phyloP scores from a whole-genome alignment of 2,113 vertebrate genomes.

The Aptenodytes forsteri region DNA sequence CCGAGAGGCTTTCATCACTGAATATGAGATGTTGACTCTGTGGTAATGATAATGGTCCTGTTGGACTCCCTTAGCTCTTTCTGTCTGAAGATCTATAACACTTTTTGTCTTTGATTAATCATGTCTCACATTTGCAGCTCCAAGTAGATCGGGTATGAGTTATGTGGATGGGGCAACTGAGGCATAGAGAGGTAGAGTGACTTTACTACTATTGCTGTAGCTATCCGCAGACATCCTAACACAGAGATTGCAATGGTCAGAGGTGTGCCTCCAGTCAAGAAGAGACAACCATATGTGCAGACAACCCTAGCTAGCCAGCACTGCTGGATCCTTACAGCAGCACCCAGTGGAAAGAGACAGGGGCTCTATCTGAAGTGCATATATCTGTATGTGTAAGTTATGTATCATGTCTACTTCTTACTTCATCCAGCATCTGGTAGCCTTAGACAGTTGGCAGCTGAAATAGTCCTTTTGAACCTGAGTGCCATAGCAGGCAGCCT shows the following conservation, averaged over 20 bases:
- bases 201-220: neutral
- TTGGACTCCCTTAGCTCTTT: neutral
- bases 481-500: neutral
- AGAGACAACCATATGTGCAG: neutral
- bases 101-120: neutral
- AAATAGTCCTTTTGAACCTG: neutral
- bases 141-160: neutral
- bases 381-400: neutral
- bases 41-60: neutral
- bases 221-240: neutral
- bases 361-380: neutral
- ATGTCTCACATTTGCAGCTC: neutral
- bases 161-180: neutral
- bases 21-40: neutral
- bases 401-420: neutral
- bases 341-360: neutral
- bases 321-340: neutral
- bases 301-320: neutral
- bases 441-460: neutral
- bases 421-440: neutral
- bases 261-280: neutral
- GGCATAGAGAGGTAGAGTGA: neutral
- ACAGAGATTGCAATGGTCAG: neutral
- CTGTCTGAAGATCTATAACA: neutral
- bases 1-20: conserved; percentile 26